phyloP scores from a whole-genome alignment of 2,113 vertebrate species.

The Phalacrocorax pelagicus region DNA sequence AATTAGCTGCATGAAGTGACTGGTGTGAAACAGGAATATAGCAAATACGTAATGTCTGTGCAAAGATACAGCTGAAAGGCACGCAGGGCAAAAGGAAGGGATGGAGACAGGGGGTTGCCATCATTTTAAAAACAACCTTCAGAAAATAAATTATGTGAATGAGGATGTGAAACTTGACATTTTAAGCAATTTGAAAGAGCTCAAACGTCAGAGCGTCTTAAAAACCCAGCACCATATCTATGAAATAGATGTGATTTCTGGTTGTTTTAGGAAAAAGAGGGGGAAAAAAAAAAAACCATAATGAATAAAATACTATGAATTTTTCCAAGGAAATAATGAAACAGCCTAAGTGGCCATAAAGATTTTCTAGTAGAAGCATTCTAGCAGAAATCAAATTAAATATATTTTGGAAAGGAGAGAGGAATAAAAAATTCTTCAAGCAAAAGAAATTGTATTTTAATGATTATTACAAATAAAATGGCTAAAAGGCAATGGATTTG shows the following conservation, averaged over 20 bases:
- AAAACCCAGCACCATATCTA: neutral
- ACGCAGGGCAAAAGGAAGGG: neutral
- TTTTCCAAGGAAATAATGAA: neutral
- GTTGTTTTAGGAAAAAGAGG: neutral
- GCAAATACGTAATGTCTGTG: accelerated
- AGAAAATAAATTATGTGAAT: neutral
- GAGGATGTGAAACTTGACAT: neutral
- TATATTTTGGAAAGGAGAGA: neutral
- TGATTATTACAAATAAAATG: neutral
- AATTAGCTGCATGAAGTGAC: neutral
- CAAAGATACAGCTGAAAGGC: neutral
- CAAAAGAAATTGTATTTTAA: neutral
- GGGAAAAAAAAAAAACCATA: too few relatives aligned
- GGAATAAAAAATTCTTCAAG: neutral
- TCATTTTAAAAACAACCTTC: neutral
- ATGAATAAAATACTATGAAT: neutral
- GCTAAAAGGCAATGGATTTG: neutral
- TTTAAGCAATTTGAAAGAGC: neutral
- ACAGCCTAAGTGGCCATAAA: neutral
- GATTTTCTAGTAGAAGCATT: neutral
- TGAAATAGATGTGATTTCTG: neutral
- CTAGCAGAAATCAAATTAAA: neutral
- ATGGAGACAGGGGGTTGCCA: accelerated
- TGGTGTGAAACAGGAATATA: neutral
- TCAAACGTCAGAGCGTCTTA: neutral